phyloP scores from a whole-genome alignment of 2,113 vertebrate species.

The Nothoprocta perdicaria region DNA sequence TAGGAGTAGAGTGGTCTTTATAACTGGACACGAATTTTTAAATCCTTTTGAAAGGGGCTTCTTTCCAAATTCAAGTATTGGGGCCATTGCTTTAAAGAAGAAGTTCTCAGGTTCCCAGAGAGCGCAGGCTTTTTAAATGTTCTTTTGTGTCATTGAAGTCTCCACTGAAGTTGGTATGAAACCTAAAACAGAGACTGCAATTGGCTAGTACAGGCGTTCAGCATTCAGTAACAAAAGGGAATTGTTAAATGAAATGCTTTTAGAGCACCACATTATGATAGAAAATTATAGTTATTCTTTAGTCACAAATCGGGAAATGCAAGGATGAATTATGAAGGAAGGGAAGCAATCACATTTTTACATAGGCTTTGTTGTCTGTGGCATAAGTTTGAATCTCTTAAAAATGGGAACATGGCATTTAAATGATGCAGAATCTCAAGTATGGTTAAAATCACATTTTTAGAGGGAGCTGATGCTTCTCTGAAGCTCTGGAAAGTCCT shows the following conservation, averaged over 20 bases:
- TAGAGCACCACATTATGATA: background rate
- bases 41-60: background rate
- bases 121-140: background rate
- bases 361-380: background rate
- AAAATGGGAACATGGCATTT: background rate
- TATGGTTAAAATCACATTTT: background rate
- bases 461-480: background rate
- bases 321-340: constrained; percentile 1
- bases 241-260: constrained; percentile 6
- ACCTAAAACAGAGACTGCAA: constrained; percentile 21
- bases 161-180: constrained; percentile 27
- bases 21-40: background rate
- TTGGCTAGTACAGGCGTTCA: constrained; percentile 31
- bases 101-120: background rate
- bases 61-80: background rate
- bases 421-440: background rate
- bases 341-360: constrained; percentile 19
- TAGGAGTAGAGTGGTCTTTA: background rate
- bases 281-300: constrained; percentile 31
- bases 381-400: background rate
- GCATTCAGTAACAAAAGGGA: background rate
- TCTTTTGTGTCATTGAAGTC: constrained; percentile 44
- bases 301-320: constrained; percentile 3
- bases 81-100: background rate
- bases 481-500: background rate